phyloP scores from a whole-genome alignment of 2,113 vertebrate species.

The Eleginops maclovinus region DNA sequence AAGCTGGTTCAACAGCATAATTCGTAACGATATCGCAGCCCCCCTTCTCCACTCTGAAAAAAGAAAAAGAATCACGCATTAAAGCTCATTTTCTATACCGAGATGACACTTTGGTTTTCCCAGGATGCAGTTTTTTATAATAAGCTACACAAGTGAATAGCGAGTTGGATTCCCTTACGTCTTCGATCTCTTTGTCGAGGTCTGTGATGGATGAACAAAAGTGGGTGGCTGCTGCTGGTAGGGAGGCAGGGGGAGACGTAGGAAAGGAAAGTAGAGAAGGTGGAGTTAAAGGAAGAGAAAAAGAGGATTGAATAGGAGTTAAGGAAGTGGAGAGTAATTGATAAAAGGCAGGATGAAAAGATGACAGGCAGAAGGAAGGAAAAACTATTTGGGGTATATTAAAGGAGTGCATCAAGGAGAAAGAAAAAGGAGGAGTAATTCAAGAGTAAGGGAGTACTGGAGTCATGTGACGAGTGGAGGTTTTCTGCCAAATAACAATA shows the following conservation, averaged over 20 bases:
- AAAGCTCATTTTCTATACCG: conserved; percentile 47
- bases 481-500: conserved; percentile 66
- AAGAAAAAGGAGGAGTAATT: conserved; percentile 7
- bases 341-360: too few relatives aligned
- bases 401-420: neutral
- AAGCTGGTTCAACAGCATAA: conserved; percentile 69
- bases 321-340: neutral
- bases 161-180: conserved; percentile 53
- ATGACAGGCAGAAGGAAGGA: neutral
- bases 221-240: conserved; percentile 25
- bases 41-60: conserved; percentile 29
- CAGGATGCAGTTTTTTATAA: conserved; percentile 58
- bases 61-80: conserved; percentile 62
- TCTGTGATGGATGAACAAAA: conserved; percentile 66
- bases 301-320: neutral
- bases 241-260: conserved; percentile 22
- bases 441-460: conserved; percentile 11
- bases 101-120: conserved; percentile 55
- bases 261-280: neutral
- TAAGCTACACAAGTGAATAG: conserved; percentile 47
- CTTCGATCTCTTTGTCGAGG: conserved; percentile 46
- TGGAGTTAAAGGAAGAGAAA: neutral
- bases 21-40: conserved; percentile 47
- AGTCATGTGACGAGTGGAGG: conserved; percentile 58
- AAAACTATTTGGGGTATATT: neutral